Evolutionary conservation across 2,113 vertebrate genomes (phyloP), one percentile per base, ranked within the genome.

Genomic region (Symphodus melops): DNA sequence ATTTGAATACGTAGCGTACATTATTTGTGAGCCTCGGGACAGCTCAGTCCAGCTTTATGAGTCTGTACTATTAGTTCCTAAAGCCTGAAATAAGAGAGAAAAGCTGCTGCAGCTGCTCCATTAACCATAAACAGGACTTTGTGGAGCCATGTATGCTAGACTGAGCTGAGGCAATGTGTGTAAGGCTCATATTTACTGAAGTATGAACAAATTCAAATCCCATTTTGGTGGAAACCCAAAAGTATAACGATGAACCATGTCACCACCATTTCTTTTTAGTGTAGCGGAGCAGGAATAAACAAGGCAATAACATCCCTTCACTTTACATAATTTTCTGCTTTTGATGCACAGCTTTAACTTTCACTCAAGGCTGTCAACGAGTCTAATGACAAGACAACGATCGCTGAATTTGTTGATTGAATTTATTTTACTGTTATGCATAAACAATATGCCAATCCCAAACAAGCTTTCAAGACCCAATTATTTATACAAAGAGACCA

Each of bases 21-120:
- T 64, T 51, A 64, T 25, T 16, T 63, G 13, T 33, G 60, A 28
- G 16, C 20, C 48, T 20, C 8, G 48, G 48, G 48, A 51, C 19
- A n/a, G 55, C 55, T n/a, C 28, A 11, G 55, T 8, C 7, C n/a
- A 3, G 3, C 0, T n/a, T 36, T 36, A 36, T n/a, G 48, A 37
- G 19, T 13, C n/a, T 39, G 8, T 9, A 3, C 49, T 17, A 4
- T 14, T 41, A 14, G 21, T 53, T 39, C 3, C 13, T 52, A 21
- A 52, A 23, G 33, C 11, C 63, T 33, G 28, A 33, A 51, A 52
- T 12, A 51, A 52, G 5, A 51, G 11, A 52, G 17, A 36, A 39
- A 68, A 44, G 20, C 52, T 55, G 37, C 49, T 12, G 46, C 46
- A 49, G 36, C 20, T 55, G 64, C 39, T 68, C 7, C 21, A 28